These are phyloP conservation scores for Vannuccia rotundouncinata DNA, from an alignment of 2,888 invertebrate genomes.

Conservation along the genomic window DNA sequence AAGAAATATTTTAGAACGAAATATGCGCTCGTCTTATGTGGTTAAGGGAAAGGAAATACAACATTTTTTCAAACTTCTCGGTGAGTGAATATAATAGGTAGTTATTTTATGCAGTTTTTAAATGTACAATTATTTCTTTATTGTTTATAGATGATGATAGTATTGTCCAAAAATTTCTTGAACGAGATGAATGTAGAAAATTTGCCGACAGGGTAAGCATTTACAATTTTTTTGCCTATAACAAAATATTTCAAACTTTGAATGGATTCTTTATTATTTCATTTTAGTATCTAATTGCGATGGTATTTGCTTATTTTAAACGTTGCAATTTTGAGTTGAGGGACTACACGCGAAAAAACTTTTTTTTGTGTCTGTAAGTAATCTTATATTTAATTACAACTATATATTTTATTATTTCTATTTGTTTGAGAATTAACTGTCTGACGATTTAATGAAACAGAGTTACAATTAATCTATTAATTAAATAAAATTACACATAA, in stretches of 20 bases:
- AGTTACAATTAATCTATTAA: too few relatives aligned
- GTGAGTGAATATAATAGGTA: too few relatives aligned
- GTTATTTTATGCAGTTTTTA: too few relatives aligned
- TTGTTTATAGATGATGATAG: slow-evolving; percentile 52
- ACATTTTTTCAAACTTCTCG: slow-evolving; percentile 30
- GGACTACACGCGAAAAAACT: slow-evolving; percentile 60
- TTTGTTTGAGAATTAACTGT: too few relatives aligned
- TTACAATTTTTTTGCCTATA: too few relatives aligned
- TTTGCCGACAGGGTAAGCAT: slow-evolving; percentile 59
- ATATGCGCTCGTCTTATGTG: slow-evolving; percentile 18
- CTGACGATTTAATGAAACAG: too few relatives aligned
- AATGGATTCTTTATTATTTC: slow-evolving; percentile 25
- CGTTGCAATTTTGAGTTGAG: slow-evolving; percentile 57
- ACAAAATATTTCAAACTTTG: background rate
- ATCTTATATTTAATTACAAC: background rate
- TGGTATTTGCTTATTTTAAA: slow-evolving; percentile 62
- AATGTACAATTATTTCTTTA: too few relatives aligned
- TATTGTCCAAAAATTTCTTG: slow-evolving; percentile 57
- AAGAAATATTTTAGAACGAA: background rate
- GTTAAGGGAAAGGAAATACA: slow-evolving; percentile 31
- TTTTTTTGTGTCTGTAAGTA: slow-evolving; percentile 62
- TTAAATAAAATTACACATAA: too few relatives aligned
- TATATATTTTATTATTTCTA: too few relatives aligned
- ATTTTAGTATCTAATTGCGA: slow-evolving; percentile 60
- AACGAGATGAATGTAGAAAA: slow-evolving; percentile 58